phyloP scores from a whole-genome alignment of 2,113 vertebrate species.

The Noctilio leporinus region DNA sequence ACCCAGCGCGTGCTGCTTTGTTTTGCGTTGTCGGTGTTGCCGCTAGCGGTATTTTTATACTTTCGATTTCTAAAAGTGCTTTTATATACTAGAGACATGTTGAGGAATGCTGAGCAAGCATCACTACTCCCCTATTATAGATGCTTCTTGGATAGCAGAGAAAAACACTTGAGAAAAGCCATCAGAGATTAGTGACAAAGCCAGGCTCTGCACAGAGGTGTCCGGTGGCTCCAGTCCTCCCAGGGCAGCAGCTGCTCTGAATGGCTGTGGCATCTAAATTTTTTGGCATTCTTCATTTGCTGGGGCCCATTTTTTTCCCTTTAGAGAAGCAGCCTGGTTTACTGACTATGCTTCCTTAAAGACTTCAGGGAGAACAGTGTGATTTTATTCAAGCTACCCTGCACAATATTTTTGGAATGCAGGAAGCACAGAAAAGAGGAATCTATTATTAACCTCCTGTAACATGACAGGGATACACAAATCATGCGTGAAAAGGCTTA shows the following conservation, averaged over 20 bases:
- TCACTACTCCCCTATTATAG: neutral
- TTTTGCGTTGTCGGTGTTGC: neutral
- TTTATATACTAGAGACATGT: neutral
- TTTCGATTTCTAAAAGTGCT: neutral
- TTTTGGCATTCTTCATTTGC: neutral
- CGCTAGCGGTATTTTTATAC: neutral
- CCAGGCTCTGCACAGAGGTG: neutral
- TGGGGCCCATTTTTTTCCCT: neutral
- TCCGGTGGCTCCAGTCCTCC: neutral
- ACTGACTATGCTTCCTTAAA: neutral
- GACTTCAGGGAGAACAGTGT: neutral
- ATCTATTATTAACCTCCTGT: neutral
- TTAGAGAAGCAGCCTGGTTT: neutral
- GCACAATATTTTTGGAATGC: neutral
- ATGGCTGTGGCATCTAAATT: neutral
- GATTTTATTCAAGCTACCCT: neutral
- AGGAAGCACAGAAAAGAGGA: neutral
- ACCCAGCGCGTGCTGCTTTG: accelerated
- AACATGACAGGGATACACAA: neutral
- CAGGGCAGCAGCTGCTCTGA: neutral
- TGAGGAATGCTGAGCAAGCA: neutral
- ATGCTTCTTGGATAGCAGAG: neutral
- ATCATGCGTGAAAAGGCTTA: neutral
- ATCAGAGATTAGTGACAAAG: neutral
- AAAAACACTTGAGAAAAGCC: neutral